Percentiles rank a stretch among this genome's conserved stretches.
Conservation (phyloP, 2,113 vertebrate species). For the Bettongia penicillata region DNA sequence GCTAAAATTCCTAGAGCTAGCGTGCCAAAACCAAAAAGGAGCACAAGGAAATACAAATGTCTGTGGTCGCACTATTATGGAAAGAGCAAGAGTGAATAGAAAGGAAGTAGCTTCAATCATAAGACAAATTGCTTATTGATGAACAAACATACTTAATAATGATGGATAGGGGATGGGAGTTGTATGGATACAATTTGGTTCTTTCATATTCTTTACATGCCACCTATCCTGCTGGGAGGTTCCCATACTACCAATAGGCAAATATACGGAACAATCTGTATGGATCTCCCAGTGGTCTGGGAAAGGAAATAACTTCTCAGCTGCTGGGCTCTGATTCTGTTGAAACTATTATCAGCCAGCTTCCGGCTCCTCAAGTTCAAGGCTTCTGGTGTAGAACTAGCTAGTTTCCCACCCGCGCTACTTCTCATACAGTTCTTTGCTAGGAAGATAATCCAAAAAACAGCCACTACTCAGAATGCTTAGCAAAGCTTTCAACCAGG, state of each 20-base stretch:
- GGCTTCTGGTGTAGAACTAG: neutral
- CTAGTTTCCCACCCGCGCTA: neutral
- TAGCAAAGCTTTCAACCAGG: neutral
- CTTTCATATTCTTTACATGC: neutral
- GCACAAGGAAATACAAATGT: neutral
- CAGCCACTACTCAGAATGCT: neutral
- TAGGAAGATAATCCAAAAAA: neutral
- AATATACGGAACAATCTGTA: neutral
- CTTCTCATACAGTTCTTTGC: neutral
- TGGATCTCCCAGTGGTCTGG: neutral
- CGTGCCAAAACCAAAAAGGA: neutral
- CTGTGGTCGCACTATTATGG: neutral
- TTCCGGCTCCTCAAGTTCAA: neutral
- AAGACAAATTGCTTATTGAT: neutral
- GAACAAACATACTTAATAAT: neutral
- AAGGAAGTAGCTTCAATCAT: neutral
- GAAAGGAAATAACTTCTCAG: neutral
- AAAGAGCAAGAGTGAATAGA: neutral
- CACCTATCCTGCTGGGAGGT: neutral
- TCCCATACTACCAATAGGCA: neutral
- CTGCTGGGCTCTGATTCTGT: neutral
- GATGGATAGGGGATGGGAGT: neutral
- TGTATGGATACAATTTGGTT: neutral
- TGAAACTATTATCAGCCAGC: neutral
- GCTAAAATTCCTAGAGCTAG: neutral